Evolutionary conservation across 2,888 invertebrate species (phyloP).

Genomic region (Ophion costatus): DNA sequence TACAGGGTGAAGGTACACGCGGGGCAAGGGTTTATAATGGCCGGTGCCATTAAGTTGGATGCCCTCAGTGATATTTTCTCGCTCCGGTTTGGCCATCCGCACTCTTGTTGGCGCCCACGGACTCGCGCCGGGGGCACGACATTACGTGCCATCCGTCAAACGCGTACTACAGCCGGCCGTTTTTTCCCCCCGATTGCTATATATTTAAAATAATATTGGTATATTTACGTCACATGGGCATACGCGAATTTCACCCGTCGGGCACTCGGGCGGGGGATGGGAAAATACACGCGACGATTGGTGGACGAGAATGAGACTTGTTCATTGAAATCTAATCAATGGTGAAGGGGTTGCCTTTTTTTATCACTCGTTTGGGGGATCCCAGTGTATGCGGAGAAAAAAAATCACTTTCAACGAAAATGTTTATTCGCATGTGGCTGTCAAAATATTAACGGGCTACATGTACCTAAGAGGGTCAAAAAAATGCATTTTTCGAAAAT

Average conservation of each 20-base stretch:
- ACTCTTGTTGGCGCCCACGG: constrained; percentile 79
- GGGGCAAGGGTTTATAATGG: constrained; percentile 76
- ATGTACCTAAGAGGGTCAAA: too few relatives aligned
- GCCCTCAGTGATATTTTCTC: constrained; percentile 81
- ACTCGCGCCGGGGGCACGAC: constrained; percentile 71
- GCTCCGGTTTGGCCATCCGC: constrained; percentile 76
- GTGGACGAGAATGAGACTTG: too few relatives aligned
- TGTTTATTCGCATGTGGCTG: too few relatives aligned
- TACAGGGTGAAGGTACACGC: constrained; percentile 29
- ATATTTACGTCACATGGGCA: neutral
- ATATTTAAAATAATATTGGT: neutral
- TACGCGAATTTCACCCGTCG: constrained; percentile 4
- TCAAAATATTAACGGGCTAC: too few relatives aligned
- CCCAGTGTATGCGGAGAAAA: constrained; percentile 29
- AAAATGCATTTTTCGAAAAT: too few relatives aligned
- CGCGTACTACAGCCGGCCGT: constrained; percentile 64
- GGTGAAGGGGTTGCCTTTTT: too few relatives aligned
- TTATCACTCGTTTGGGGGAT: too few relatives aligned
- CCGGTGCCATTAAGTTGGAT: constrained; percentile 79
- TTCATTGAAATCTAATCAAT: too few relatives aligned
- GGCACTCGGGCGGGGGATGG: neutral
- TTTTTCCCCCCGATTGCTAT: constrained; percentile 23
- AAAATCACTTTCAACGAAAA: neutral
- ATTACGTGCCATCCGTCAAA: constrained; percentile 78
- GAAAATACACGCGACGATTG: neutral